Conservation (phyloP, 2,888 invertebrate genomes). For the Autographa gamma region DNA sequence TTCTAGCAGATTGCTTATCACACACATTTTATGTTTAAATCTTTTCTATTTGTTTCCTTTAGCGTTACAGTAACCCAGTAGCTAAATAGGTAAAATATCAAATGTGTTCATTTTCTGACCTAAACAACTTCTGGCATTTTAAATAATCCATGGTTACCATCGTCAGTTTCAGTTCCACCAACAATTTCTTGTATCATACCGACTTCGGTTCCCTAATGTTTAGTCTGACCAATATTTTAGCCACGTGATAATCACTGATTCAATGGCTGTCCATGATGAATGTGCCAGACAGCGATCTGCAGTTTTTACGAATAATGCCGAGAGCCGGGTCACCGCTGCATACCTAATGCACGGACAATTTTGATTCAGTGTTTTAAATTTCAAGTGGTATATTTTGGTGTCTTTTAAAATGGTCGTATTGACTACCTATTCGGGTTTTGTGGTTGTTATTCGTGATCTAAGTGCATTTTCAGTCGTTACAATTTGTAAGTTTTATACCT, state of each 20-base stretch:
- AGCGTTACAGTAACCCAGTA: no score
- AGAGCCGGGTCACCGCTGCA: conserved; percentile 74
- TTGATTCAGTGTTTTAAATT: conserved; percentile 43
- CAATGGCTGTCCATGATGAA: conserved; percentile 58
- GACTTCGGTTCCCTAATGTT: conserved; percentile 3
- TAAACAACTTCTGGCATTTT: no score
- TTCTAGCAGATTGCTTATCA: no score
- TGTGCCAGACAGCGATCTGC: conserved; percentile 66
- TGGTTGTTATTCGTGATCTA: not conserved
- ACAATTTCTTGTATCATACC: not conserved
- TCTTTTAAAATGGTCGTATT: not conserved
- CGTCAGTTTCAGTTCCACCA: not conserved
- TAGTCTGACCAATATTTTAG: conserved; percentile 14
- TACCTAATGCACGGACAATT: conserved; percentile 65
- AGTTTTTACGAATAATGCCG: conserved; percentile 66
- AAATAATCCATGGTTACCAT: no score
- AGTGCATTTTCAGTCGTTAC: not conserved
- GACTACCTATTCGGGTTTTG: not conserved
- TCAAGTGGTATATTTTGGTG: conserved; percentile 20
- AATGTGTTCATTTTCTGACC: no score
- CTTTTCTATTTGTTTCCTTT: no score
- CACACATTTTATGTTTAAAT: no score
- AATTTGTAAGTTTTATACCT: no score
- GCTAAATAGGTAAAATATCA: no score
- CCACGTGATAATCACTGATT: conserved; percentile 55